These are phyloP conservation scores for Polydrusus cervinus DNA, from an alignment of 2,888 invertebrate species.

Conservation along the genomic window DNA sequence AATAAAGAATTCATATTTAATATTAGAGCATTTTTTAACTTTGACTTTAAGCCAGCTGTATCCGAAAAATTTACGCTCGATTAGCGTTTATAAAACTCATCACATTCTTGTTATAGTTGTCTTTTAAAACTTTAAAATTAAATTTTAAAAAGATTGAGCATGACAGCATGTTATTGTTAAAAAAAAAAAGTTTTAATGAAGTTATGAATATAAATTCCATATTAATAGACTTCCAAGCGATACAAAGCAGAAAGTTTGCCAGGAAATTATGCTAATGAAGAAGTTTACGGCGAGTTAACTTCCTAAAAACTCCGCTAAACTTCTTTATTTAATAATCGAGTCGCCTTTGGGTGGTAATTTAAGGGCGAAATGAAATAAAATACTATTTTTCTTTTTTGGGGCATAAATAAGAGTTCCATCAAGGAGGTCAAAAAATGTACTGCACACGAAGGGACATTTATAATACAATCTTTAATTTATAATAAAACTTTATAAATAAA, in stretches of 20 bases:
- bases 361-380: no score
- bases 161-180: slow-evolving; percentile 35
- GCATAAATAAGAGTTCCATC: no score
- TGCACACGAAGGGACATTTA: no score
- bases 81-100: no score
- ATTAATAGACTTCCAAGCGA: slow-evolving; percentile 48
- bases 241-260: slow-evolving; percentile 41
- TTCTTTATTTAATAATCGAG: slow-evolving; percentile 52
- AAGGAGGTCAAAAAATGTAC: no score
- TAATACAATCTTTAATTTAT: no score
- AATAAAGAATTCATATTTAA: no score
- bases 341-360: slow-evolving; percentile 43
- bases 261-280: slow-evolving; percentile 51
- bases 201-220: slow-evolving; percentile 51
- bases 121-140: slow-evolving; percentile 21
- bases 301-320: slow-evolving; percentile 48
- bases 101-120: background rate
- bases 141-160: slow-evolving; percentile 20
- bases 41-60: no score
- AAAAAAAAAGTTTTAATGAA: slow-evolving; percentile 41
- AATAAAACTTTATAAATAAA: no score
- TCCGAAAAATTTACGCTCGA: no score
- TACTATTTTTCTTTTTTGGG: no score
- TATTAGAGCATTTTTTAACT: no score
- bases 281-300: slow-evolving; percentile 52